These are phyloP conservation scores for Alviniconcha strummeri DNA, from an alignment of 2,888 invertebrate species.

Conservation along the genomic window DNA sequence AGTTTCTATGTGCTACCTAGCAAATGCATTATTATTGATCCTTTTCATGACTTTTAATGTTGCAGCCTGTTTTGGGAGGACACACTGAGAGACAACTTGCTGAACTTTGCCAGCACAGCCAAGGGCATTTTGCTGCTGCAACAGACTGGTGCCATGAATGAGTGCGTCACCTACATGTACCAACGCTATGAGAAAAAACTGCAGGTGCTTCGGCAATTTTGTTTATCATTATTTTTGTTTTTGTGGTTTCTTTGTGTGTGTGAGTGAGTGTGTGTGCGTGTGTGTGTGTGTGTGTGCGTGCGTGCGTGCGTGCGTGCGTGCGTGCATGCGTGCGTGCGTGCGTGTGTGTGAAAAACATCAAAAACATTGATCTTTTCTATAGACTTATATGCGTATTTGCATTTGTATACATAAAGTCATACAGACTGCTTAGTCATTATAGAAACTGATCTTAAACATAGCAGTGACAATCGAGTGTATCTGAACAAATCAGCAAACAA, in stretches of 20 bases:
- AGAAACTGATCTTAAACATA: no score
- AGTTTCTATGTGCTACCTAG: no score
- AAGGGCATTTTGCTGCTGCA: slow-evolving; percentile 71
- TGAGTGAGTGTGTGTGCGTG: background rate
- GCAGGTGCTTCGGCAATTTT: slow-evolving; percentile 56
- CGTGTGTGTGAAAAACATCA: background rate
- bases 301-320: background rate
- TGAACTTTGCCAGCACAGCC: slow-evolving; percentile 72
- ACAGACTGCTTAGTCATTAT: no score
- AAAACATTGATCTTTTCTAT: no score
- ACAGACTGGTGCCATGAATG: slow-evolving; percentile 68
- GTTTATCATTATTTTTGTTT: background rate
- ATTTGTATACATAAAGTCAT: no score
- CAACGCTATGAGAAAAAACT: slow-evolving; percentile 68
- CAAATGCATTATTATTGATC: no score
- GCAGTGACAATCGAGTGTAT: no score
- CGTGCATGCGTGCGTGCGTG: background rate
- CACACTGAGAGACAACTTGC: slow-evolving; percentile 69
- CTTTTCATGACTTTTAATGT: no score
- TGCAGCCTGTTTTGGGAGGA: slow-evolving; percentile 69
- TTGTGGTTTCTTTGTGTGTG: no score
- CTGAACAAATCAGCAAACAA: no score
- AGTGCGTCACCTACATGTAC: slow-evolving; percentile 71
- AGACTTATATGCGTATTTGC: no score
- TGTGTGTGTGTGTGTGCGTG: background rate